These are phyloP conservation scores for Campoplex nolae DNA, from an alignment of 2,888 invertebrate genomes.

Conservation along the genomic window DNA sequence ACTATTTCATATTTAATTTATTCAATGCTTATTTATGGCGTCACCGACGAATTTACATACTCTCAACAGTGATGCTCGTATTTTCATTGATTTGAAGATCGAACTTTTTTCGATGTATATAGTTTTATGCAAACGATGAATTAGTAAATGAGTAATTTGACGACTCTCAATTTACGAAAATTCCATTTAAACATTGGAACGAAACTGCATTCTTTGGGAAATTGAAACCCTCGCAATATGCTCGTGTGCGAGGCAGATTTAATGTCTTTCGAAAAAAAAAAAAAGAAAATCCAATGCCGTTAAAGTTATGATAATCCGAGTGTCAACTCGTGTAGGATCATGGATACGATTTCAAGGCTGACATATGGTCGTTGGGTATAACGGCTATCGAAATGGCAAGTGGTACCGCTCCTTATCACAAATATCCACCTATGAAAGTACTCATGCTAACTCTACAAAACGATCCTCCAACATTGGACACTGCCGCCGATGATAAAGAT, in stretches of 20 bases:
- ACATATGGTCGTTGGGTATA: slow-evolving; percentile 97
- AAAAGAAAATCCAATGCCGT: slow-evolving; percentile 36
- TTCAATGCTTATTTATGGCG: slow-evolving; percentile 1
- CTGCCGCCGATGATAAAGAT: slow-evolving; percentile 97
- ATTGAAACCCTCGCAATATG: slow-evolving; percentile 25
- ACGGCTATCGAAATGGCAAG: slow-evolving; percentile 99
- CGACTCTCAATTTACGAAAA: not conserved
- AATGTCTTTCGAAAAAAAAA: slow-evolving; percentile 17
- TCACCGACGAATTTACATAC: slow-evolving; percentile 15
- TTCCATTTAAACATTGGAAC: not conserved
- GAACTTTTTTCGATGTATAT: not conserved
- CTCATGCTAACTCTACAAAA: slow-evolving; percentile 99
- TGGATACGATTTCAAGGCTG: slow-evolving; percentile 99
- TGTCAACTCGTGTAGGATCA: slow-evolving; percentile 88
- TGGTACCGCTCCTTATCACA: slow-evolving; percentile 99
- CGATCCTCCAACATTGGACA: slow-evolving; percentile 98
- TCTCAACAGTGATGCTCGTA: slow-evolving; percentile 1
- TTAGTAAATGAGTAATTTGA: not conserved
- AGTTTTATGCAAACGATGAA: not conserved
- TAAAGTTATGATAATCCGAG: slow-evolving; percentile 74
- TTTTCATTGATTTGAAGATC: not conserved
- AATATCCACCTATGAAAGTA: slow-evolving; percentile 99
- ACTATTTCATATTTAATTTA: not conserved
- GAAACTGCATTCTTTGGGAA: not conserved
- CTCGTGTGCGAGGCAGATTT: slow-evolving; percentile 50